Conservation (phyloP, 2,797 vertebrate genomes). For the Chrosomus eos region DNA sequence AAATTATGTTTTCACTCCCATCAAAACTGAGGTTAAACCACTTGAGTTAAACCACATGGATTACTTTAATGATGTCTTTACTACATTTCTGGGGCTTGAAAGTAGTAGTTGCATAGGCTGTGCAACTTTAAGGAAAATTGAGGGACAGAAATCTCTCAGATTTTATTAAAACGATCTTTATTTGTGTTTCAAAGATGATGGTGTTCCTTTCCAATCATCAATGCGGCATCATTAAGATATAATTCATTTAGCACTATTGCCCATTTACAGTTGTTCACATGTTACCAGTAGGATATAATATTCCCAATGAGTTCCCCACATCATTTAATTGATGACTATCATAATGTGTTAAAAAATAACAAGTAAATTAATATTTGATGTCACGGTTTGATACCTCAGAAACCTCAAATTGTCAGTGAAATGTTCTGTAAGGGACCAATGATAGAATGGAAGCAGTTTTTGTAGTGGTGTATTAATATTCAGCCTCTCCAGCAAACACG, state of each 20-base stretch:
- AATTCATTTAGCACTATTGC: background rate
- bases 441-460: conserved; percentile 59
- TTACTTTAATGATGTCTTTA: too few species aligned
- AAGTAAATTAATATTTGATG: conserved; percentile 63
- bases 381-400: conserved; percentile 49
- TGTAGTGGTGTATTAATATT: conserved; percentile 19
- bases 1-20: too few species aligned
- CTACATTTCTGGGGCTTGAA: too few species aligned
- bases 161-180: too few species aligned
- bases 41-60: too few species aligned
- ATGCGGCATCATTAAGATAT: background rate
- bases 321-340: conserved; percentile 58
- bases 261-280: background rate
- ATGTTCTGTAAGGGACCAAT: conserved; percentile 36
- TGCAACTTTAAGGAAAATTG: too few species aligned
- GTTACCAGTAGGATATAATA: conserved; percentile 54
- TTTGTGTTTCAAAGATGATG: background rate
- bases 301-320: conserved; percentile 57
- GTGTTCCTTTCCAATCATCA: background rate
- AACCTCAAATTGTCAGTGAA: conserved; percentile 29
- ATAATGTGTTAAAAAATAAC: conserved; percentile 66
- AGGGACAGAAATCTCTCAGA: background rate
- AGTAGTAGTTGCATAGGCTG: background rate
- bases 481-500: background rate
- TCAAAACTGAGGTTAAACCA: too few species aligned